phyloP scores from a whole-genome alignment of 1,140 invertebrate genomes.

The Trissolcus basalis region DNA sequence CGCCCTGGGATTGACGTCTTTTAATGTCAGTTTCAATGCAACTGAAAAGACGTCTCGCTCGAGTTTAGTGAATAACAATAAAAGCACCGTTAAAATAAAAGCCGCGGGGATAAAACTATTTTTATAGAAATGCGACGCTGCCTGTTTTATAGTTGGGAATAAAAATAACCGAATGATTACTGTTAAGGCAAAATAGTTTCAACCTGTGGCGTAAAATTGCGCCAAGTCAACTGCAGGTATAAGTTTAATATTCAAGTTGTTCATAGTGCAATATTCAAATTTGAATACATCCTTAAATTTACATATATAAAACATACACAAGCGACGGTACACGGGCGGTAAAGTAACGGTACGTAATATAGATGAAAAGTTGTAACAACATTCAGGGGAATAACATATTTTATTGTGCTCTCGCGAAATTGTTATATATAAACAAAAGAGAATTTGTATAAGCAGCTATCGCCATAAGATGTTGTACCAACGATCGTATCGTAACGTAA shows the following conservation, averaged over 20 bases:
- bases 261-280: conserved; percentile 32
- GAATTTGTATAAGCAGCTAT: conserved; percentile 54
- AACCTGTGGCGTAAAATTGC: conserved; percentile 28
- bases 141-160: conserved; percentile 24
- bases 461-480: conserved; percentile 28
- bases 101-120: not conserved
- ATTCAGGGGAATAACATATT: conserved; percentile 54
- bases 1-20: conserved; percentile 6
- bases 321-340: conserved; percentile 17
- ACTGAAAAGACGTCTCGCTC: not conserved
- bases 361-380: conserved; percentile 51
- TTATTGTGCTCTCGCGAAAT: conserved; percentile 23
- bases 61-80: conserved; percentile 3
- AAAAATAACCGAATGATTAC: conserved; percentile 32
- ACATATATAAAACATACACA: conserved; percentile 42
- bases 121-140: conserved; percentile 9
- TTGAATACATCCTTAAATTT: conserved; percentile 45
- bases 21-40: conserved; percentile 8
- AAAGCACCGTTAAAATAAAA: not conserved
- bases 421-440: conserved; percentile 50
- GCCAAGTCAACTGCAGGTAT: conserved; percentile 18
- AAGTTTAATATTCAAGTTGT: conserved; percentile 39
- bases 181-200: conserved; percentile 25
- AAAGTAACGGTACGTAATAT: conserved; percentile 34
- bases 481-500: conserved; percentile 57